These are phyloP conservation scores for Agrenia bidenticulata DNA, from an alignment of 2,888 invertebrate genomes.

Conservation along the genomic window DNA sequence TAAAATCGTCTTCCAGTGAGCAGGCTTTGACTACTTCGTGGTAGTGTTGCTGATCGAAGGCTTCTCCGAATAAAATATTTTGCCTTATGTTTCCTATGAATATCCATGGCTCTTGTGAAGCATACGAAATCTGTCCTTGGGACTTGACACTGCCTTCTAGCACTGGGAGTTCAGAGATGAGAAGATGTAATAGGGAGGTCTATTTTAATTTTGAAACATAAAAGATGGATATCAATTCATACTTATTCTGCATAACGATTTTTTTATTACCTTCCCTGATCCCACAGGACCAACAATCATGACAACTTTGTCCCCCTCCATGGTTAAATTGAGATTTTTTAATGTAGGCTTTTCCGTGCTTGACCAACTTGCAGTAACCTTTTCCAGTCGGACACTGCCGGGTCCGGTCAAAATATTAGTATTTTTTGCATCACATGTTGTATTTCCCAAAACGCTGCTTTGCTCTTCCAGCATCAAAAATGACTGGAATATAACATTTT, in stretches of 20 bases:
- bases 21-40: constrained; percentile 59
- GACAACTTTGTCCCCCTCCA: constrained; percentile 65
- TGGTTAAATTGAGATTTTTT: constrained; percentile 66
- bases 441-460: too few relatives aligned
- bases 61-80: constrained; percentile 44
- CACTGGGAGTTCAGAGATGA: constrained; percentile 59
- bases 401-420: too few relatives aligned
- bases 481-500: too few relatives aligned
- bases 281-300: constrained; percentile 54
- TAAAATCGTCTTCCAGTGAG: constrained; percentile 55
- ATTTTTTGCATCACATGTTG: too few relatives aligned
- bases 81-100: constrained; percentile 40
- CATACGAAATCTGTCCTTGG: constrained; percentile 57
- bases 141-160: constrained; percentile 55
- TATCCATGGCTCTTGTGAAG: constrained; percentile 49
- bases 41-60: constrained; percentile 39
- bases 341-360: constrained; percentile 58
- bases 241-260: too few relatives aligned
- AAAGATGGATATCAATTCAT: too few relatives aligned
- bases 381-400: neutral
- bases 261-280: constrained; percentile 4
- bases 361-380: constrained; percentile 31
- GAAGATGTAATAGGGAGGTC: constrained; percentile 50
- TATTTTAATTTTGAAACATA: constrained; percentile 10
- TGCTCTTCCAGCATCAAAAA: too few relatives aligned